Evolutionary conservation across 2,888 invertebrate genomes (phyloP), one percentile per base, ranked within the genome.

Genomic region (Drosophila setosimentum): DNA sequence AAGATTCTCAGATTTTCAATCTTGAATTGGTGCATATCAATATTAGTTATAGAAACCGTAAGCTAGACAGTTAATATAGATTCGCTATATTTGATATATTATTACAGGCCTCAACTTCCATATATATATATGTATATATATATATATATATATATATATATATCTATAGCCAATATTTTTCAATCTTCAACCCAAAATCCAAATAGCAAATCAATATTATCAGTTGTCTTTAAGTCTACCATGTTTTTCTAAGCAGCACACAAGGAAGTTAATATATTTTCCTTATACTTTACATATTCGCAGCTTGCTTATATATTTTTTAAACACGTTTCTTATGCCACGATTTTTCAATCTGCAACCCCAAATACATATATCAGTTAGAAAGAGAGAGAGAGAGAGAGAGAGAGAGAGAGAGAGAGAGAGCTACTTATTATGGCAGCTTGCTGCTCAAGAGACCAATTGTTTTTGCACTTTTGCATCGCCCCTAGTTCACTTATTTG

Each of bases 351-450:
- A 45, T 45, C 45, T 45, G 13, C 45, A 45, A 24, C 45, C 45
- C 45, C 13, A 24, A 45, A 45, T 21, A 45, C 16, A 7, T 13
- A 21, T 45, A 21, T 13, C 21, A 45, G 45, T 6, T 13, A 45
- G 45, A 21, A 6, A 0, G 45, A 24, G 21, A 3, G 21, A 16
- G 16, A 2, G 40, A 1, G 2, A 2, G 1, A 1, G 3, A 2
- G 7, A 3, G 3, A 3, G 6, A 0, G 6, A n/a, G 21, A 13
- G 21, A n/a, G 37, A 8, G 21, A 11, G n/a, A 21, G 45, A 32
- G 37, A 48, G 32, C 37, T 45, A 48, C 76, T 75, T 77, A 63
- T 62, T 79, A 62, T 75, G 65, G 69, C 76, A 75, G 70, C 48
- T 72, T 45, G 63, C 13, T 61, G 57, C 61, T 48, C 37, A 50